phyloP scores from a whole-genome alignment of 2,113 vertebrate genomes.

The Protomyctophum bolini region DNA sequence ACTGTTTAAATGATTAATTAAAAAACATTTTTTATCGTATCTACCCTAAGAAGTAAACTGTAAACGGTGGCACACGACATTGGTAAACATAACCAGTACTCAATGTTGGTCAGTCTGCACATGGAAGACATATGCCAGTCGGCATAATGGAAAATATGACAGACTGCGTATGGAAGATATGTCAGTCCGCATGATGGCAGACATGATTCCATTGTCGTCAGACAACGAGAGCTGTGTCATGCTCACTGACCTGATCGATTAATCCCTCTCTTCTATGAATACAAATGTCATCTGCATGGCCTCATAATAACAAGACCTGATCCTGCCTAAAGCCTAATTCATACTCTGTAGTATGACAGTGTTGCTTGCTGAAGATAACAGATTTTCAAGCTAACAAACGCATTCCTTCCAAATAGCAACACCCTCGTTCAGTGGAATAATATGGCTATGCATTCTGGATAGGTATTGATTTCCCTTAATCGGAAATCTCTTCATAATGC shows the following conservation, averaged over 20 bases:
- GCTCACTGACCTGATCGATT: background rate
- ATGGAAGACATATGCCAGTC: background rate
- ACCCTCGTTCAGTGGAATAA: background rate
- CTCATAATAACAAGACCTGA: no score
- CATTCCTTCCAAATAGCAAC: no score
- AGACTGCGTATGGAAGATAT: background rate
- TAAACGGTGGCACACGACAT: background rate
- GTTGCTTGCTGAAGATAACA: no score
- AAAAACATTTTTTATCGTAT: background rate
- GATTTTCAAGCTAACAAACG: no score
- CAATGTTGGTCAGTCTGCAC: no score
- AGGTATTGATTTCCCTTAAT: background rate
- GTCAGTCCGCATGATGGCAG: background rate
- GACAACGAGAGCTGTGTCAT: background rate
- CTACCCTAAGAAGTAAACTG: background rate
- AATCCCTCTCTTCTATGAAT: background rate
- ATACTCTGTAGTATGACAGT: no score
- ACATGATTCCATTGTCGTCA: no score
- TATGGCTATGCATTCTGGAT: background rate
- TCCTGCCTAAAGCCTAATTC: no score
- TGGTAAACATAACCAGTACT: no score
- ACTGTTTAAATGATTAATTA: no score
- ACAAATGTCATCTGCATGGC: no score
- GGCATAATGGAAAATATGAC: no score
- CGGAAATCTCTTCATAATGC: background rate